phyloP scores from a whole-genome alignment of 1,140 invertebrate genomes.

The Charaxes varanes region DNA sequence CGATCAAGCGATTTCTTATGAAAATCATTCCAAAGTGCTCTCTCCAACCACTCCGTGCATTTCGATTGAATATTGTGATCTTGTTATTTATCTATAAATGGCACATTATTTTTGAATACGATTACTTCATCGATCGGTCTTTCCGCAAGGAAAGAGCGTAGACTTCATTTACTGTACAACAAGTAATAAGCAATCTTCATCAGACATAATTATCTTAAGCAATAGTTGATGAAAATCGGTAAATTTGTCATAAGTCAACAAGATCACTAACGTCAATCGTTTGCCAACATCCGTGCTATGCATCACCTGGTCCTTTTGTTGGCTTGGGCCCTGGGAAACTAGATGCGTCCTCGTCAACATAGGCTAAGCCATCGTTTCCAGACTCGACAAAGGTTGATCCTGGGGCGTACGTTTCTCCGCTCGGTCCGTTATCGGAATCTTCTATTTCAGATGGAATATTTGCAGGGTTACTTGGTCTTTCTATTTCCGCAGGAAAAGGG shows the following conservation, averaged over 20 bases:
- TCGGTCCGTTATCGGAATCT: constrained; percentile 18
- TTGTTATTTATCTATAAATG: constrained; percentile 31
- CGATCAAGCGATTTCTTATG: constrained; percentile 51
- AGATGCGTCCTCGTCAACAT: constrained; percentile 46
- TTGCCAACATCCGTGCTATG: constrained; percentile 56
- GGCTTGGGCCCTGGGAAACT: constrained; percentile 44
- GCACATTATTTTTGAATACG: constrained; percentile 21
- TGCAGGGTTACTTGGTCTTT: constrained; percentile 32
- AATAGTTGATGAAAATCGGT: constrained; percentile 17
- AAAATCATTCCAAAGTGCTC: constrained; percentile 36
- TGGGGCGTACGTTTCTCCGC: constrained; percentile 28
- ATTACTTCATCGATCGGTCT: constrained; percentile 21
- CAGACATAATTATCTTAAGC: constrained; percentile 7
- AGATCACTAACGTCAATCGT: constrained; percentile 63
- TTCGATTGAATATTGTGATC: constrained; percentile 57
- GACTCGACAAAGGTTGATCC: constrained; percentile 29
- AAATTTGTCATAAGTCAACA: constrained; percentile 28
- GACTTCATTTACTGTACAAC: constrained; percentile 3
- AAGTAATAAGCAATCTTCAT: constrained; percentile 17
- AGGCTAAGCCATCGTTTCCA: constrained; percentile 30
- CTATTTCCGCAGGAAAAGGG: constrained; percentile 47
- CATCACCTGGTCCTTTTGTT: constrained; percentile 65
- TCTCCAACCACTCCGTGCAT: constrained; percentile 42
- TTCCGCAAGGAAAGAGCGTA: constrained; percentile 20
- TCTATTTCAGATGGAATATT: constrained; percentile 8